A percentile compares a stretch with the other conserved stretches of the same genome.
Conservation (phyloP, 2,888 invertebrate genomes). For the Hipparchia semele region DNA sequence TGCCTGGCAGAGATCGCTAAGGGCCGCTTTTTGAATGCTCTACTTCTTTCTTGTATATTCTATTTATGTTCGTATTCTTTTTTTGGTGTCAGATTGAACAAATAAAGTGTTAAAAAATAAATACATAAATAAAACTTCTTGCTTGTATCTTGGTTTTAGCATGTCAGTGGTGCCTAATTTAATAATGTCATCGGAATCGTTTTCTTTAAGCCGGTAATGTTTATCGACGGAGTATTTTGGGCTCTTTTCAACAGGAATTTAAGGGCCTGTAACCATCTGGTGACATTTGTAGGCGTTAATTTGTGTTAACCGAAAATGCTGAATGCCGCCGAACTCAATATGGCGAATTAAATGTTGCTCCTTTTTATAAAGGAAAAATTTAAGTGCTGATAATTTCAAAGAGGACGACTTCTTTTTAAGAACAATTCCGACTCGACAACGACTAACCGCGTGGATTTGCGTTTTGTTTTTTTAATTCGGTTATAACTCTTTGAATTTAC, state of each 20-base stretch:
- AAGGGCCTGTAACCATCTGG: not conserved
- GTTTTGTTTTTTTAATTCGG: too few relatives aligned
- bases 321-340: not conserved
- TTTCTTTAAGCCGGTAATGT: constrained; percentile 65
- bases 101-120: too few relatives aligned
- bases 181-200: constrained; percentile 69
- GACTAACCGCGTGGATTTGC: too few relatives aligned
- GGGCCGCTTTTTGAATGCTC: too few relatives aligned
- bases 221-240: constrained; percentile 58
- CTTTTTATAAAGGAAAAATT: not conserved
- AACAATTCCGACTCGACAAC: too few relatives aligned
- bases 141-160: not conserved
- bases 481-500: too few relatives aligned
- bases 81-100: too few relatives aligned
- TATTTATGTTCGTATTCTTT: too few relatives aligned
- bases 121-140: too few relatives aligned
- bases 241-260: constrained; percentile 32
- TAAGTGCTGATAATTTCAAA: too few relatives aligned
- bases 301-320: constrained; percentile 1
- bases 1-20: too few relatives aligned
- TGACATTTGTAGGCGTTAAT: constrained; percentile 9
- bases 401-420: not conserved
- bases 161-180: constrained; percentile 56
- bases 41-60: too few relatives aligned
- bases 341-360: not conserved